Evolutionary conservation across 2,113 vertebrate genomes (phyloP), one percentile per base, ranked within the genome.

Genomic region (Tiliqua scincoides): DNA sequence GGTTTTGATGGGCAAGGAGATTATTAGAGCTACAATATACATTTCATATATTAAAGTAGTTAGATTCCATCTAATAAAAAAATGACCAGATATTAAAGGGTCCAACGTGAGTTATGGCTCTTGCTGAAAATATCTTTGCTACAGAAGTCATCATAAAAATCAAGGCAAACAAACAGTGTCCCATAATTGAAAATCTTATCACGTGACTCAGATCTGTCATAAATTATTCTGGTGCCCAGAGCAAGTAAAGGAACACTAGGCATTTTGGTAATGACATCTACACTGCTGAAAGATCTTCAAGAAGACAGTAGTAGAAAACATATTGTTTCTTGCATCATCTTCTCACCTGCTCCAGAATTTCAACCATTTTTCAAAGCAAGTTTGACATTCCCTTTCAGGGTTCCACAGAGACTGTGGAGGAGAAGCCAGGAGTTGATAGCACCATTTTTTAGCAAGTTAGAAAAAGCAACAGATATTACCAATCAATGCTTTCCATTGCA

Each of bases 401-500:
- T 68, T 67, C 67, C 37, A 52, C 78, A 82, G 75, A 43, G 12
- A 62, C 43, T 10, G 9, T 54, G 52, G 62, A 61, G 11, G 35
- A 67, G 75, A 25, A 81, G 37, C 78, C 35, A 59, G 83, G 30
- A 68, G 25, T 43, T 82, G 59, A n/a, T 6, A 1, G 35, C 74
- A 32, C 35, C 68, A 5, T 35, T 6, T 35, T 72, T 85, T 63
- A 30, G 23, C 74, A 23, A 40, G 14, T 37, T 43, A 63, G 72
- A 81, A 77, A 85, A 83, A 85, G 20, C 10, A 17, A 9, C 87
- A 59, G 11, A 67, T 74, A 54, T 17, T 77, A 86, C 35, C 62
- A 75, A 54, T 17, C 85, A 82, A 86, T 88, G 82, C 71, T 92
- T 80, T 88, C 63, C 73, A 62, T 78, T 92, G 87, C 35, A 54